Conservation (phyloP, 2,797 vertebrate species). For the Setipinna tenuifilis region DNA sequence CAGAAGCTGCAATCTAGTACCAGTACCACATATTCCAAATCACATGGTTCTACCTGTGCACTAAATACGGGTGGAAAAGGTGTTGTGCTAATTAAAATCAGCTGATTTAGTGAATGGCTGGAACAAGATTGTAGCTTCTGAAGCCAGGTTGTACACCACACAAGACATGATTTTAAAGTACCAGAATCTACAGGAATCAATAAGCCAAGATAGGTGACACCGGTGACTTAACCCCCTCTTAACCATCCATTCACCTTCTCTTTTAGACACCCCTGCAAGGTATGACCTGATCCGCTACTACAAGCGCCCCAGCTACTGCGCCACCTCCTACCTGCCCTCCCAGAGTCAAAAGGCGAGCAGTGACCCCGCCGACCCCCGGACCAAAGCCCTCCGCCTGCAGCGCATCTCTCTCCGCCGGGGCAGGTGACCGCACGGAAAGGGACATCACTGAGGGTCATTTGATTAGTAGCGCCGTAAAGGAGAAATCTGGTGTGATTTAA, state of each 20-base stretch:
- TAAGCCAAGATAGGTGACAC: neutral
- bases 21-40: too few relatives aligned
- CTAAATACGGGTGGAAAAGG: too few relatives aligned
- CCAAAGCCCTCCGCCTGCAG: slow-evolving; percentile 86
- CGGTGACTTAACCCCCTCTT: neutral
- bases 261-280: slow-evolving; percentile 48
- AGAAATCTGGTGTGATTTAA: neutral
- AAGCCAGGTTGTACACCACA: too few relatives aligned
- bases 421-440: slow-evolving; percentile 65
- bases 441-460: neutral
- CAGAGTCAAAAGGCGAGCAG: slow-evolving; percentile 73
- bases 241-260: slow-evolving; percentile 34
- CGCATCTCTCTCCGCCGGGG: slow-evolving; percentile 83
- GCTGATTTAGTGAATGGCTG: too few relatives aligned
- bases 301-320: slow-evolving; percentile 78
- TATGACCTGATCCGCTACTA: slow-evolving; percentile 68
- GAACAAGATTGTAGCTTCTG: too few relatives aligned
- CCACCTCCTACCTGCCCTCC: slow-evolving; percentile 68
- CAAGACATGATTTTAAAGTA: too few relatives aligned
- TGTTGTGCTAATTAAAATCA: too few relatives aligned
- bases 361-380: slow-evolving; percentile 80
- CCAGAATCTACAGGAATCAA: too few relatives aligned
- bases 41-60: too few relatives aligned
- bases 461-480: neutral
- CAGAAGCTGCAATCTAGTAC: too few relatives aligned